Base-by-base conservation (phyloP, 2,888 invertebrate species). In the Linyphia triangularis region DNA sequence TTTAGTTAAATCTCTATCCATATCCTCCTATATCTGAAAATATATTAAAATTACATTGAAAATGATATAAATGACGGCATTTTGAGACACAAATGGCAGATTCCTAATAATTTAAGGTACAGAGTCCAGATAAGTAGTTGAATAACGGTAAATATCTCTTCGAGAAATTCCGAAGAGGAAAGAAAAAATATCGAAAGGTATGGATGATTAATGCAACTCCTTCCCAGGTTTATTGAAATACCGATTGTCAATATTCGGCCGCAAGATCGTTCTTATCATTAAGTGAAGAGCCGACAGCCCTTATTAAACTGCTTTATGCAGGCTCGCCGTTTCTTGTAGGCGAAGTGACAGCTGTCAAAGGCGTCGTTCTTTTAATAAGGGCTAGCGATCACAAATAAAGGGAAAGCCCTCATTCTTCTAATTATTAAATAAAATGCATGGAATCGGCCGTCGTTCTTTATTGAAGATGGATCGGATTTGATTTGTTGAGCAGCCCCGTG, bases 381-480 rank as follows among this genome's bases (percentile, higher is more conserved):
- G 81, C 37, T 37, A 37, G 26, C 59, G 81, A 72, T 83, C 73
- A 61, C 78, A 79, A 81, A 70, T 69, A 73, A 78, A 79, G 63
- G 22, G 57, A 7, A 33, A 63, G 77, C 26, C 30, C 30, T 63
- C 78, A 73, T 86, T 73, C 79, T 79, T 70, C 79, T 86, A 75
- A 81, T 88, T 88, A 88, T 88, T 88, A 88, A 88, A 88, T 88
- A 81, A 88, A 88, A 88, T 73, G 72, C 51, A 73, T 43, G 51
- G 59, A 75, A 81, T 79, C 57, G 37, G 51, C 4, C 57, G 70
- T 40, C 65, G 22, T 85, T 75, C 81, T 81, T 86, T 63, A 86
- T 73, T 86, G 81, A 79, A 75, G 86, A 81, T 81, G 75, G 67
- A 75, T 88, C 73, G 69, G 81, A 88, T 88, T 88, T 88, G 81